A percentile compares a stretch with the other conserved stretches of the same genome.
phyloP scores from a whole-genome alignment of 2,797 vertebrate species.

The Trematomus bernacchii region DNA sequence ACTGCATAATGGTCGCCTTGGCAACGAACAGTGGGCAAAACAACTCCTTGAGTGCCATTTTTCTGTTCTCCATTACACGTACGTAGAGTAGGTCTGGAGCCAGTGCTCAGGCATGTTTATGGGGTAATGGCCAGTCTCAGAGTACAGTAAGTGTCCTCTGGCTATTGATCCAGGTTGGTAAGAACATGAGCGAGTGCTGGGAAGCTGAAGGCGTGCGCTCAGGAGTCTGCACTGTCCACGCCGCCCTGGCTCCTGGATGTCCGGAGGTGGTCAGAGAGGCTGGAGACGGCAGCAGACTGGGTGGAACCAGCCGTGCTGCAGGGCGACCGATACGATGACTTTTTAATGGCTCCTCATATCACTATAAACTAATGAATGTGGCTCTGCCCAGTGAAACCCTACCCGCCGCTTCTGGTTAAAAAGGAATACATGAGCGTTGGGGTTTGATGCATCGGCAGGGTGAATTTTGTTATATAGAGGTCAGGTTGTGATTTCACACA shows the following conservation, averaged over 20 bases:
- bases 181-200: constrained; percentile 71
- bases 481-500: constrained; percentile 48
- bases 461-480: constrained; percentile 33
- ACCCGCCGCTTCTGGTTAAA: constrained; percentile 57
- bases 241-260: constrained; percentile 78
- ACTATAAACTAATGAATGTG: constrained; percentile 73
- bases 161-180: constrained; percentile 78
- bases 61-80: constrained; percentile 60
- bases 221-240: constrained; percentile 62
- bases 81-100: constrained; percentile 59
- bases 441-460: constrained; percentile 34
- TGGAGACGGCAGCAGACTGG: constrained; percentile 78
- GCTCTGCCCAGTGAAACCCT: constrained; percentile 66
- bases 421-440: constrained; percentile 48
- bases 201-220: constrained; percentile 66
- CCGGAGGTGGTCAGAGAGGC: constrained; percentile 73
- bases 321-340: constrained; percentile 65
- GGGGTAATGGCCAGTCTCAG: constrained; percentile 70
- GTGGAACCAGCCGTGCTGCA: constrained; percentile 78
- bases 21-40: constrained; percentile 32
- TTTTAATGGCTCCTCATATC: constrained; percentile 81
- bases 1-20: constrained; percentile 28
- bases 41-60: constrained; percentile 48
- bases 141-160: constrained; percentile 72
- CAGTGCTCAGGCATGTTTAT: constrained; percentile 68